phyloP scores from a whole-genome alignment of 2,113 vertebrate genomes.

The Tragulus kanchil region DNA sequence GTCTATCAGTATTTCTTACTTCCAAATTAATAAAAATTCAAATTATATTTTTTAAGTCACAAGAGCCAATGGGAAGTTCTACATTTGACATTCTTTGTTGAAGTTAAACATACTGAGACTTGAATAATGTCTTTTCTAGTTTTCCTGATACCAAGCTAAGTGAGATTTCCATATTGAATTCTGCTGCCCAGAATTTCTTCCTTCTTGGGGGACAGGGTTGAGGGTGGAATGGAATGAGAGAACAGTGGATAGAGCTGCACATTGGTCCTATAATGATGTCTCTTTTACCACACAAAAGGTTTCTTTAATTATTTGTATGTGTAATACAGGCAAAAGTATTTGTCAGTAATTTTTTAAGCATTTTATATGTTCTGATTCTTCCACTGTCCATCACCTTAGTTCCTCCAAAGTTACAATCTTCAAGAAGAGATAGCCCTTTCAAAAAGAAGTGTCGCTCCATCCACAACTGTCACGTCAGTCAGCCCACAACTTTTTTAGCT shows the following conservation, averaged over 20 bases:
- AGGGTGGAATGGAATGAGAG: background rate
- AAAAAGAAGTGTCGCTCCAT: background rate
- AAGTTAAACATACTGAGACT: background rate
- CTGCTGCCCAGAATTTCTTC: background rate
- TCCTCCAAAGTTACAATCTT: background rate
- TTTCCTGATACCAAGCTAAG: background rate
- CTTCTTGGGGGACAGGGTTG: background rate
- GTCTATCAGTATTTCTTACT: background rate
- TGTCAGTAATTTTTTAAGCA: background rate
- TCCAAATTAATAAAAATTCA: background rate
- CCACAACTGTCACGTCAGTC: background rate
- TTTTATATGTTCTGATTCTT: background rate
- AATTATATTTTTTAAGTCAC: conserved; percentile 29
- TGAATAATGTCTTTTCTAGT: background rate
- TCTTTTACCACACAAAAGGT: background rate
- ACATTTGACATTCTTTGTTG: background rate
- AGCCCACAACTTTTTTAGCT: background rate
- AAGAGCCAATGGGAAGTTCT: conserved; percentile 11
- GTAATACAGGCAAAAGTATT: background rate
- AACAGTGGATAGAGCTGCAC: background rate
- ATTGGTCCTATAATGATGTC: background rate
- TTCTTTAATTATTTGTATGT: background rate
- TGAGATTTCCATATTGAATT: background rate
- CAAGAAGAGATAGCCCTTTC: background rate
- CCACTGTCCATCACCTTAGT: background rate